These are phyloP conservation scores for Planiliza haematocheilus DNA, from an alignment of 2,113 vertebrate genomes.

Conservation along the genomic window DNA sequence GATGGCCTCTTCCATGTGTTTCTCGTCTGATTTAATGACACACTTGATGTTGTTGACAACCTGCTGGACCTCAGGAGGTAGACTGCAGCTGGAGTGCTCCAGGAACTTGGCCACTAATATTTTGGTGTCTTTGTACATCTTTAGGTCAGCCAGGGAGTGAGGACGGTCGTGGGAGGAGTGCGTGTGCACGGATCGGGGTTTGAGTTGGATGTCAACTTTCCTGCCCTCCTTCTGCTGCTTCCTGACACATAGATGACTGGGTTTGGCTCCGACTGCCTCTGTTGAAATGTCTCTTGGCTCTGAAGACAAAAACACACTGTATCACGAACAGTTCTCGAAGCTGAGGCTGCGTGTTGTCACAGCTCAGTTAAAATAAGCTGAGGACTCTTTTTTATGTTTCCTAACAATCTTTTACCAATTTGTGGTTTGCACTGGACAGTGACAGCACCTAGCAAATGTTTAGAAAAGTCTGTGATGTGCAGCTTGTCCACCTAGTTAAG, in stretches of 20 bases:
- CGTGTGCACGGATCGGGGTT: conserved; percentile 79
- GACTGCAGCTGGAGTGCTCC: conserved; percentile 91
- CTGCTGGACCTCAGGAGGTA: conserved; percentile 91
- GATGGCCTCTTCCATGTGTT: conserved; percentile 93
- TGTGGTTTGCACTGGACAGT: not conserved
- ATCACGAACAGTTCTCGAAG: not conserved
- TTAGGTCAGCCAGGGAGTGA: conserved; percentile 90
- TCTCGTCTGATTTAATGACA: conserved; percentile 91
- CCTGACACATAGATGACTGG: conserved; percentile 50
- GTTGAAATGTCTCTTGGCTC: conserved; percentile 71
- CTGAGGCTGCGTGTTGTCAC: not conserved
- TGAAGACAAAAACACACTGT: conserved; percentile 34
- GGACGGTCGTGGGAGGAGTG: conserved; percentile 84
- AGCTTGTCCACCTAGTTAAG: not conserved
- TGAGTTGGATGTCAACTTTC: conserved; percentile 81
- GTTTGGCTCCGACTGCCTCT: conserved; percentile 74
- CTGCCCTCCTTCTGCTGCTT: conserved; percentile 81
- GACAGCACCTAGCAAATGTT: not conserved
- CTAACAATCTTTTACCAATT: not conserved
- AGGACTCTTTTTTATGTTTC: not conserved
- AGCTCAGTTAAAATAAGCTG: too few species aligned
- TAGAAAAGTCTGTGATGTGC: not conserved
- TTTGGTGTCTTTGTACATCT: conserved; percentile 93
- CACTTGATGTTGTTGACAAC: conserved; percentile 91
- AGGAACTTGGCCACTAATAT: conserved; percentile 95